Evolutionary conservation across 2,797 vertebrate species (phyloP).

Genomic region (Oryzias sinensis): DNA sequence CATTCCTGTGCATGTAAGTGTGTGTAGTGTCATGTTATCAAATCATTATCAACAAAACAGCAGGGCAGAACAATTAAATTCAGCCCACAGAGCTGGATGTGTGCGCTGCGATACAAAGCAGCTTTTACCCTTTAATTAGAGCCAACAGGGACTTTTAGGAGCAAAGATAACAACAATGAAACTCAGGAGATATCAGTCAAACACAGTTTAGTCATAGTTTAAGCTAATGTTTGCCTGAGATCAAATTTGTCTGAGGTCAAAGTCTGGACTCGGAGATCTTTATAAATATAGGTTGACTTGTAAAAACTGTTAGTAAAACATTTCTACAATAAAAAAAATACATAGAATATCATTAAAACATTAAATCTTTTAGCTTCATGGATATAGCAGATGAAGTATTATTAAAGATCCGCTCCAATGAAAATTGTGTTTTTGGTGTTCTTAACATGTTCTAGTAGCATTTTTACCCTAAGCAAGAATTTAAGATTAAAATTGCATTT

Average conservation of each 20-base stretch:
- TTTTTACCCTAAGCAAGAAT: no score
- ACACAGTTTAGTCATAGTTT: no score
- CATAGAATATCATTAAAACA: no score
- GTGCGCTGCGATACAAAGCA: slow-evolving; percentile 23
- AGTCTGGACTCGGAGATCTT: not conserved
- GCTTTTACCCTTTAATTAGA: not conserved
- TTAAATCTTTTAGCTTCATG: no score
- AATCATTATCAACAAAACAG: slow-evolving; percentile 54
- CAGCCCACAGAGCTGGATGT: not conserved
- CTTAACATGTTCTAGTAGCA: no score
- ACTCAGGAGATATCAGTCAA: not conserved
- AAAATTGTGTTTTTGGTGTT: no score
- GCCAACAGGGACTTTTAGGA: not conserved
- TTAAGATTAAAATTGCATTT: no score
- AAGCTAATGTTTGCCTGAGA: no score
- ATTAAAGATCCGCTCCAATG: no score
- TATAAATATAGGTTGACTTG: not conserved
- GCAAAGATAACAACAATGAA: slow-evolving; percentile 23
- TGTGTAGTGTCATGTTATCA: slow-evolving; percentile 55
- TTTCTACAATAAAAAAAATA: not conserved
- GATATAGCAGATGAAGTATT: no score
- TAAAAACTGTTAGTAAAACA: not conserved
- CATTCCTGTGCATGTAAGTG: slow-evolving; percentile 55
- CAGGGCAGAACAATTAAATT: slow-evolving; percentile 19
- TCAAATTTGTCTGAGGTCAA: no score